These are phyloP conservation scores for Zophobas atratus DNA, from an alignment of 1,140 invertebrate genomes.

Conservation along the genomic window DNA sequence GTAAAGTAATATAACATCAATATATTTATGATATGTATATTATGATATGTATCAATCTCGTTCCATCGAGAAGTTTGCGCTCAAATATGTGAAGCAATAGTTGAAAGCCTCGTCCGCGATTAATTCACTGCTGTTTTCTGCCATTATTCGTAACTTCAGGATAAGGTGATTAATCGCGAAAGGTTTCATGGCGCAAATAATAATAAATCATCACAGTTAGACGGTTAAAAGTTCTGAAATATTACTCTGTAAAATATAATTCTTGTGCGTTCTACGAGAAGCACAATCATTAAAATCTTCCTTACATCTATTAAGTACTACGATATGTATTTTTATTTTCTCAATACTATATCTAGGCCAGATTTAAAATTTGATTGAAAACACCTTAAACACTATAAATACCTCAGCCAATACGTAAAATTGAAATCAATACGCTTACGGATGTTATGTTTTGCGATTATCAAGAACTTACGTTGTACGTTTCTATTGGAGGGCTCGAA, in stretches of 20 bases:
- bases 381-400: conserved; percentile 56
- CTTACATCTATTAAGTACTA: conserved; percentile 49
- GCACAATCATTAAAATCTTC: conserved; percentile 45
- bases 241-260: conserved; percentile 56
- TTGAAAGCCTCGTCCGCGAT: conserved; percentile 24
- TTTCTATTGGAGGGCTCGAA: conserved; percentile 54
- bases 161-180: conserved; percentile 40
- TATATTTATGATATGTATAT: conserved; percentile 66
- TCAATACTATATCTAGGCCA: conserved; percentile 56
- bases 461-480: conserved; percentile 45
- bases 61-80: conserved; percentile 56
- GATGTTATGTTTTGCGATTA: conserved; percentile 30
- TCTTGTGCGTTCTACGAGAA: conserved; percentile 56
- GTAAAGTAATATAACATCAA: conserved; percentile 64
- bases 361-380: conserved; percentile 57
- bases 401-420: conserved; percentile 58
- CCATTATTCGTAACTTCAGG: conserved; percentile 24
- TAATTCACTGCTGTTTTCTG: conserved; percentile 43
- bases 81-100: conserved; percentile 40
- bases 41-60: conserved; percentile 66
- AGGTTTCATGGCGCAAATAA: conserved; percentile 49
- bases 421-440: conserved; percentile 43
- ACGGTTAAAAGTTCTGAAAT: conserved; percentile 58
- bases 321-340: conserved; percentile 54
- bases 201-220: conserved; percentile 64